These are phyloP conservation scores for Mobula hypostoma DNA, from an alignment of 2,113 vertebrate species.

Conservation along the genomic window DNA sequence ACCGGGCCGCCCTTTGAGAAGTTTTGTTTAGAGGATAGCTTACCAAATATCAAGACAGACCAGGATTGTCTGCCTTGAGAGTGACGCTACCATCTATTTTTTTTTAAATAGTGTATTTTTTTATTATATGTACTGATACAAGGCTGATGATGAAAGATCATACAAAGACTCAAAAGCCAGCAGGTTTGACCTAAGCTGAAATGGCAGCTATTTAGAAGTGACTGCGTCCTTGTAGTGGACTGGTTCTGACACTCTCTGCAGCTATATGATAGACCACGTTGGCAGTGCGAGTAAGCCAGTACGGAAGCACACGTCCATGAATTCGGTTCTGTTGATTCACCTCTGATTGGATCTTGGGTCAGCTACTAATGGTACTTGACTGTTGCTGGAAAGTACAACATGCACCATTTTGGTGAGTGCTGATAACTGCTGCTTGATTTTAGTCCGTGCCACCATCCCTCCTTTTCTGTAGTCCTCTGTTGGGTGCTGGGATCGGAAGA, in stretches of 20 bases:
- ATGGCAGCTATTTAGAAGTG: not conserved
- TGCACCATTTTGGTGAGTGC: not conserved
- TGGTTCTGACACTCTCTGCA: not conserved
- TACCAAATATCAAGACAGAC: not conserved
- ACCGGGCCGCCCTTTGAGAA: no score
- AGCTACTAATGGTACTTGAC: not conserved
- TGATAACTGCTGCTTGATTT: not conserved
- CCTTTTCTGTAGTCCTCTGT: not conserved
- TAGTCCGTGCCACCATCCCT: not conserved
- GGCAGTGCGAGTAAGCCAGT: not conserved
- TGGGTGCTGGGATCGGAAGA: not conserved
- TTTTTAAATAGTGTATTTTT: not conserved
- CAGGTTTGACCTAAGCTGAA: not conserved
- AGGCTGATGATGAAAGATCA: not conserved
- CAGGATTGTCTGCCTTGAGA: not conserved
- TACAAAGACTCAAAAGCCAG: not conserved
- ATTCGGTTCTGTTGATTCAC: not conserved
- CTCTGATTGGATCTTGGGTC: not conserved
- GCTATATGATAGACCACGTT: not conserved
- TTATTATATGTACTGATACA: no score
- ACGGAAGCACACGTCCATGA: not conserved
- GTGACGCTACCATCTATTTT: not conserved
- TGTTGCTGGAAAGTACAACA: not conserved
- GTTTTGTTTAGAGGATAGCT: not conserved
- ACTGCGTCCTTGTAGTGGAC: not conserved